These are phyloP conservation scores for Toxotes chatareus DNA, from an alignment of 2,113 vertebrate species.

Conservation along the genomic window DNA sequence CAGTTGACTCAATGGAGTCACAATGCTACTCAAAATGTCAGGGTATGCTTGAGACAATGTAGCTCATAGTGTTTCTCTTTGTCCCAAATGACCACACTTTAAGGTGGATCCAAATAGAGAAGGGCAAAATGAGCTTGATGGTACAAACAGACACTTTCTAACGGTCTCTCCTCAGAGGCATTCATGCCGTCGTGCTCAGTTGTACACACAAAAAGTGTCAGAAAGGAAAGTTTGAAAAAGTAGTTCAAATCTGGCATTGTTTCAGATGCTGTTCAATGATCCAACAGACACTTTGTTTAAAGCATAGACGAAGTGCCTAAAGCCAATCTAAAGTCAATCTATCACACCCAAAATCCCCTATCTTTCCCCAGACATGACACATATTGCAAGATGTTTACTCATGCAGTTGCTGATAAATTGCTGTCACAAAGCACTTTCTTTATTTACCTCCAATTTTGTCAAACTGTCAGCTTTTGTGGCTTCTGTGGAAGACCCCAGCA, in stretches of 20 bases:
- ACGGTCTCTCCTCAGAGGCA: background rate
- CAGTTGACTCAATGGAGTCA: background rate
- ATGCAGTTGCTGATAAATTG: conserved; percentile 18
- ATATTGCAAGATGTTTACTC: conserved; percentile 37
- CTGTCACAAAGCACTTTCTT: conserved; percentile 33
- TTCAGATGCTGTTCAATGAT: background rate
- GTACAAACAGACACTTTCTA: background rate
- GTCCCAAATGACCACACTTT: background rate
- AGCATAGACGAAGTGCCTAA: background rate
- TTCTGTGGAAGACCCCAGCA: conserved; percentile 32
- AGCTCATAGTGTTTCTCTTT: too few relatives aligned
- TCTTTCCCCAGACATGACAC: conserved; percentile 11
- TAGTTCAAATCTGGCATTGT: background rate
- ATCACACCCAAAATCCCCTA: background rate
- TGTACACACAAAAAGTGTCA: background rate
- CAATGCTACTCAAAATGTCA: background rate
- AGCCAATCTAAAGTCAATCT: background rate
- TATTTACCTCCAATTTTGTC: conserved; percentile 47
- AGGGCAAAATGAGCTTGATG: background rate
- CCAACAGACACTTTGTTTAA: background rate
- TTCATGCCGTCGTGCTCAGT: background rate
- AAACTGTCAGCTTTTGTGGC: conserved; percentile 30
- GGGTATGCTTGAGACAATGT: background rate
- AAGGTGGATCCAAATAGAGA: background rate
- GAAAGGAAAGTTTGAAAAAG: background rate